A percentile compares a stretch with the other conserved stretches of the same genome.
Conservation (phyloP, 2,888 invertebrate species). For the Oxycera nigricornis region DNA sequence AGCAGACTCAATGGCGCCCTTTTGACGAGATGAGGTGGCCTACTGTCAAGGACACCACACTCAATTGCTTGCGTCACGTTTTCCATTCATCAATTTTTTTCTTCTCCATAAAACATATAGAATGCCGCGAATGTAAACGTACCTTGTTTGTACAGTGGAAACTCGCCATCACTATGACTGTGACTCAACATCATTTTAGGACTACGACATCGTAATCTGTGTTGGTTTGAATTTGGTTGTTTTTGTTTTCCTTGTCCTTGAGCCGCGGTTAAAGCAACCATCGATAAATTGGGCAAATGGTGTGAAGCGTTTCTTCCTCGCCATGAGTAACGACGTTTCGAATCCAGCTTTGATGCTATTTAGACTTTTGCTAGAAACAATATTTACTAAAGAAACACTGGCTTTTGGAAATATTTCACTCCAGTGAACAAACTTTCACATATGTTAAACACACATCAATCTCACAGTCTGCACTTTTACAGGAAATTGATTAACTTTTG, state of each 20-base stretch:
- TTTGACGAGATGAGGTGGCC: too few relatives aligned
- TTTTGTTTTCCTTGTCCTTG: background rate
- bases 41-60: conserved; percentile 7
- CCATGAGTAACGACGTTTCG: conserved; percentile 22
- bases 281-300: conserved; percentile 38
- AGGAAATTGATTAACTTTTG: too few relatives aligned
- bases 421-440: background rate
- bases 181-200: conserved; percentile 75
- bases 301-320: background rate
- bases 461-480: too few relatives aligned
- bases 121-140: conserved; percentile 51
- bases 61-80: background rate
- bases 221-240: conserved; percentile 51
- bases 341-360: conserved; percentile 4
- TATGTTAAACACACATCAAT: background rate
- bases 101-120: background rate
- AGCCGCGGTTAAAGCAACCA: conserved; percentile 52
- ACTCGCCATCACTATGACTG: conserved; percentile 85
- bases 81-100: background rate
- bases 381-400: too few relatives aligned
- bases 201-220: conserved; percentile 61
- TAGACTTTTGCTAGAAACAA: too few relatives aligned
- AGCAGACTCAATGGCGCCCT: too few relatives aligned
- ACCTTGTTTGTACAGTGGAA: conserved; percentile 83
- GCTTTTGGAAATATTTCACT: background rate